Percentiles rank a stretch among this genome's conserved stretches.
These are phyloP conservation scores for Adelges cooleyi DNA, from an alignment of 1,140 invertebrate species.

Conservation along the genomic window DNA sequence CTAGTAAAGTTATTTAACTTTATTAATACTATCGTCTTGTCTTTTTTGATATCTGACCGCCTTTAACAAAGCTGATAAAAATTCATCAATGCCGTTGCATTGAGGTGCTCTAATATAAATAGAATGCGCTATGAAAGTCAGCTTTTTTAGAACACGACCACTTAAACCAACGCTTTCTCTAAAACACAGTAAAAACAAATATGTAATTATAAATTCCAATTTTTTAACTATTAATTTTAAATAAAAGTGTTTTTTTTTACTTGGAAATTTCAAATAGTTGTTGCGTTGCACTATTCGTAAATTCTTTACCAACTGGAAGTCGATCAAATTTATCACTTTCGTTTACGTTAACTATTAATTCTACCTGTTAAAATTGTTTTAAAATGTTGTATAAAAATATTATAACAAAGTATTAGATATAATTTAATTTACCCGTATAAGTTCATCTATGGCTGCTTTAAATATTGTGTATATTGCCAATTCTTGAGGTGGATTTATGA, in stretches of 20 bases:
- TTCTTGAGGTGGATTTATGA: slow-evolving; percentile 68
- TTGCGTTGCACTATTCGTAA: slow-evolving; percentile 35
- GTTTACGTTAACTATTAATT: slow-evolving; percentile 18
- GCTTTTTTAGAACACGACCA: slow-evolving; percentile 71
- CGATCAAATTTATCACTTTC: slow-evolving; percentile 22
- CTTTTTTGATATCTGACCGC: slow-evolving; percentile 14
- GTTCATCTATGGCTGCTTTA: slow-evolving; percentile 59
- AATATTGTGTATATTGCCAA: slow-evolving; percentile 74
- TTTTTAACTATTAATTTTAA: slow-evolving; percentile 38
- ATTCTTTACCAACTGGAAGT: slow-evolving; percentile 27
- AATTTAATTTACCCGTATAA: slow-evolving; percentile 52
- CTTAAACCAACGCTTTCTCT: slow-evolving; percentile 61
- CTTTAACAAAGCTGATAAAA: slow-evolving; percentile 2
- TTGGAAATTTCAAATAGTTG: slow-evolving; percentile 34
- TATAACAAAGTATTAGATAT: slow-evolving; percentile 26
- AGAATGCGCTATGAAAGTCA: slow-evolving; percentile 52
- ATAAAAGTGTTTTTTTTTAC: slow-evolving; percentile 34
- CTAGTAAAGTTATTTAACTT: neutral
- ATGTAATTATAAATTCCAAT: slow-evolving; percentile 41
- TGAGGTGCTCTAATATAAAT: slow-evolving; percentile 8
- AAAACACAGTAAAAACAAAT: slow-evolving; percentile 34
- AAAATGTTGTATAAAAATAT: slow-evolving; percentile 39
- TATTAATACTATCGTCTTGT: slow-evolving; percentile 15
- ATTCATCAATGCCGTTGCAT: slow-evolving; percentile 15
- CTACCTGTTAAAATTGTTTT: slow-evolving; percentile 42